Conservation (phyloP, 2,888 invertebrate species). For the Conus canariensis region DNA sequence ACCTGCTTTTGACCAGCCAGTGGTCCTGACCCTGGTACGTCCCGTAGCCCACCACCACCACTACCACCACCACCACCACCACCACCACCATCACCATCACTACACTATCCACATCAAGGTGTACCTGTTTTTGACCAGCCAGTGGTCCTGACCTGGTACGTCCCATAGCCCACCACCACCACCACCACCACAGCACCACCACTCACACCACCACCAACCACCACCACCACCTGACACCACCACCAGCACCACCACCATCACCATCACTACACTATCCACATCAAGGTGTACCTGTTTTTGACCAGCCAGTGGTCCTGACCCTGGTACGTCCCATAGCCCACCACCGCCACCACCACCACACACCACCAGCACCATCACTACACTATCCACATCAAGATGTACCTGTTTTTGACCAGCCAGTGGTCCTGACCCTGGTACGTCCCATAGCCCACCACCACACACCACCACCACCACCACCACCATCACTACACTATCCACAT, state of each 20-base stretch:
- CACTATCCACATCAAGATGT: too few species aligned
- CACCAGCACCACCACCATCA: not conserved
- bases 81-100: not conserved
- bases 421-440: not conserved
- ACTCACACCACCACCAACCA: not conserved
- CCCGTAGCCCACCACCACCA: not conserved
- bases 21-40: conserved; percentile 3
- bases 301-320: conserved; percentile 6
- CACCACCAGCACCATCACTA: too few species aligned
- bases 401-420: conserved; percentile 22
- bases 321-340: not conserved
- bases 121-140: conserved; percentile 17
- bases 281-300: not conserved
- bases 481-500: not conserved
- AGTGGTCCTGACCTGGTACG: not conserved
- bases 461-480: not conserved
- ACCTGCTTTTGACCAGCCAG: conserved; percentile 21
- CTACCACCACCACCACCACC: too few species aligned
- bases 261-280: not conserved
- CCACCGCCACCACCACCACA: not conserved
- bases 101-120: too few species aligned
- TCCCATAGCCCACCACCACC: conserved; percentile 4
- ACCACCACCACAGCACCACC: not conserved
- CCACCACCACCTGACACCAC: not conserved
- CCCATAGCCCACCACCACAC: not conserved